Evolutionary conservation across 2,113 vertebrate genomes (phyloP), one percentile per base, ranked within the genome.

Genomic region (Laticauda colubrina): DNA sequence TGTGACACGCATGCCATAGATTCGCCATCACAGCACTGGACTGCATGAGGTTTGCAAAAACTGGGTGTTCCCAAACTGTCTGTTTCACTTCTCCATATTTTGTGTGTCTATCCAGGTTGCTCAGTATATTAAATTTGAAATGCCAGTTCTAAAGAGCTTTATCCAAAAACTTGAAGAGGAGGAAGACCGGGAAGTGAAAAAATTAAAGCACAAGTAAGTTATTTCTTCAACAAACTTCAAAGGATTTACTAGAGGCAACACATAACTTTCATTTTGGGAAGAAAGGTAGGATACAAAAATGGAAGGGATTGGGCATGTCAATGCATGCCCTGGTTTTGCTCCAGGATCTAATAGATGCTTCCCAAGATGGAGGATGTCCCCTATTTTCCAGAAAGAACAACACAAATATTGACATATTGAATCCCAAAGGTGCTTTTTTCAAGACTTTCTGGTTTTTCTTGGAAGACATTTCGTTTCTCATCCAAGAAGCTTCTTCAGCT

Each of bases 41-140:
- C 18, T 56, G 55, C 23, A 0, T 39, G 57, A 51, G 54, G 3
- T 24, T 91, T 91, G 23, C 23, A 12, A 51, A 39, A 69, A 45
- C 43, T 5, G n/a, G 39, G 26, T 3, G 23, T 93, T 0, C 45
- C 69, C 69, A 34, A 39, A 81, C 34, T 18, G 21, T 39, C 89
- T 18, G 18, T 26, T 0, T 56, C 75, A 2, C 0, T 0, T 18
- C 8, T 10, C 53, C 53, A 1, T 0, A 26, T 86, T 59, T 24
- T 21, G 55, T 29, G 57, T 87, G 64, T 43, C 1, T 12, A 1
- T 94, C 89, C 94, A 99, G 99, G 99, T 99, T 89, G 99, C 99
- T 29, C 99, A 99, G 96, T 99, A 99, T 94, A 99, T 99, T 93
- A 99, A 99, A 95, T 99, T 99, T 6, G 99, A 99, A 97, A 99